Conservation (phyloP, 2,113 vertebrate species). For the Beaufortia kweichowensis region DNA sequence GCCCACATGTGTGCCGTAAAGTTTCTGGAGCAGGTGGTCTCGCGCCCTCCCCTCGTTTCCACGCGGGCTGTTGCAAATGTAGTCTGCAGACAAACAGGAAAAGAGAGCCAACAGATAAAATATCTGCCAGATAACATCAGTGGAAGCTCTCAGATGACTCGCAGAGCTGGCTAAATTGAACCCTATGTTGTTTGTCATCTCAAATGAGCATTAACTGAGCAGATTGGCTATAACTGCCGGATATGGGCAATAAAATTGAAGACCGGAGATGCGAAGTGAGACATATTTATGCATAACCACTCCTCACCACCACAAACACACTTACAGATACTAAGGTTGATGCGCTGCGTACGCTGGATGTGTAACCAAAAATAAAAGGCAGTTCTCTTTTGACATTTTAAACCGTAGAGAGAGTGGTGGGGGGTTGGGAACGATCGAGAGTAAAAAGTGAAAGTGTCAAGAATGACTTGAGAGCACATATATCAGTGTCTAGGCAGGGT, state of each 20-base stretch:
- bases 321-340: not conserved
- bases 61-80: conserved; percentile 21
- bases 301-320: not conserved
- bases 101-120: conserved; percentile 31
- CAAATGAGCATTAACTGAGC: conserved; percentile 19
- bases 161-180: not conserved
- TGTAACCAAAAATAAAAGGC: no score
- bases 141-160: not conserved
- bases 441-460: not conserved
- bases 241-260: conserved; percentile 16
- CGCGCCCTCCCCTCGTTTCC: not conserved
- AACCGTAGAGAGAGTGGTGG: not conserved
- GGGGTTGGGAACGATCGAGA: not conserved
- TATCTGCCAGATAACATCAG: conserved; percentile 14
- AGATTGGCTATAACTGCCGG: conserved; percentile 26
- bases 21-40: conserved; percentile 45
- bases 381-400: no score
- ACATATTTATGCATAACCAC: conserved; percentile 12
- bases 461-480: not conserved
- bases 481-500: conserved; percentile 13
- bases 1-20: conserved; percentile 6
- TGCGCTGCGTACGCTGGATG: not conserved
- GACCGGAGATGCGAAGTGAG: conserved; percentile 3
- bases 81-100: not conserved
- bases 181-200: conserved; percentile 14